Evolutionary conservation across 2,113 vertebrate genomes (phyloP).

Genomic region (Fulica atra): DNA sequence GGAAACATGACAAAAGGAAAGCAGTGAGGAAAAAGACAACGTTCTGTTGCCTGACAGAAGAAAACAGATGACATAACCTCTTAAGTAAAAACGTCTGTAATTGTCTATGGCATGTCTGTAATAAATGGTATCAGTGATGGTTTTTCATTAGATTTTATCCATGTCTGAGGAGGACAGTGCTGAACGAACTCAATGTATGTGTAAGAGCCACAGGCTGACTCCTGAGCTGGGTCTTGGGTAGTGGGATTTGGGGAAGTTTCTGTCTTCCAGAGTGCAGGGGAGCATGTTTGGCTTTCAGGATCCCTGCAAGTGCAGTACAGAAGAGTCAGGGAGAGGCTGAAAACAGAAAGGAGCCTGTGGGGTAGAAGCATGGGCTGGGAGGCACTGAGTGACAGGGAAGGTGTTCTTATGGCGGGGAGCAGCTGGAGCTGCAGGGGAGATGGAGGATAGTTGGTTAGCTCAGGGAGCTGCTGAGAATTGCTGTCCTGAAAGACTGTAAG

Average conservation of each 20-base stretch:
- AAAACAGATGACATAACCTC: background rate
- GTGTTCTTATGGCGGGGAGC: background rate
- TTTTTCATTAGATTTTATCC: background rate
- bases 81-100: background rate
- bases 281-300: background rate
- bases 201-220: accelerated
- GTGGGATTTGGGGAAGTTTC: background rate
- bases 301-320: background rate
- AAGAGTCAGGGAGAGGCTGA: background rate
- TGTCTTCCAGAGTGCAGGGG: background rate
- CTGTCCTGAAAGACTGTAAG: background rate
- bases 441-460: background rate
- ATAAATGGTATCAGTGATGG: background rate
- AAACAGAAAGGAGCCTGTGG: background rate
- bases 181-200: background rate
- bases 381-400: accelerated
- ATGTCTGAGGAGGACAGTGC: background rate
- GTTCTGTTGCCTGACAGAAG: background rate
- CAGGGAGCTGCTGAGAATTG: background rate
- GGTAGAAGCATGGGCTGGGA: background rate
- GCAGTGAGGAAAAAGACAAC: background rate
- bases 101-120: background rate
- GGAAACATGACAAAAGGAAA: background rate
- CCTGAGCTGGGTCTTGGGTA: background rate
- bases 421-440: background rate